Evolutionary conservation across 2,888 invertebrate genomes (phyloP).

Genomic region (Diarsia dahlii): DNA sequence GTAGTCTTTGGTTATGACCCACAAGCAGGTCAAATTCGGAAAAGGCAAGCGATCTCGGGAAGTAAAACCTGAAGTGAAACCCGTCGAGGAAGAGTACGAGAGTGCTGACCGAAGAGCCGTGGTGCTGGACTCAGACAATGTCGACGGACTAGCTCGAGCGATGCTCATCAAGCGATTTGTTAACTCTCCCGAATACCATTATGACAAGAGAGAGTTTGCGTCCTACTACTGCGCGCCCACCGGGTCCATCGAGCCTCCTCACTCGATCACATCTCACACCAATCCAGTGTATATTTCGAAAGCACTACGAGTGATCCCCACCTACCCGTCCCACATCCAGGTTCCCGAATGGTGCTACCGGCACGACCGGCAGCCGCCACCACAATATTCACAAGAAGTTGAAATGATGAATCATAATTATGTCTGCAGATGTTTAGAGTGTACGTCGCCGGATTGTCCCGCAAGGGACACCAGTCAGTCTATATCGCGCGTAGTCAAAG

Average conservation of each 20-base stretch:
- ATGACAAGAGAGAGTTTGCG: conserved; percentile 69
- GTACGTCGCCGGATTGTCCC: conserved; percentile 66
- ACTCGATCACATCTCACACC: conserved; percentile 70
- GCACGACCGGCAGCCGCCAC: conserved; percentile 60
- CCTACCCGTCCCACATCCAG: conserved; percentile 69
- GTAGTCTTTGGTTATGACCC: conserved; percentile 66
- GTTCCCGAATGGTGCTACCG: conserved; percentile 73
- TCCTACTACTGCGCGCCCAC: conserved; percentile 69
- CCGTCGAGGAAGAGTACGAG: conserved; percentile 39
- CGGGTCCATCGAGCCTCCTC: conserved; percentile 63
- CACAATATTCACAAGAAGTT: conserved; percentile 59
- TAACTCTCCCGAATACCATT: conserved; percentile 51
- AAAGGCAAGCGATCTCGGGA: conserved; percentile 51
- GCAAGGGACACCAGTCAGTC: conserved; percentile 40
- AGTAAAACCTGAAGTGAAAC: conserved; percentile 36
- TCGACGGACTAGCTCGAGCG: conserved; percentile 67
- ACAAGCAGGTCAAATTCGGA: conserved; percentile 59
- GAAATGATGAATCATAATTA: conserved; percentile 31
- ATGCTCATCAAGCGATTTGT: conserved; percentile 65
- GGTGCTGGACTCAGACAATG: conserved; percentile 66
- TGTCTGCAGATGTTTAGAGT: conserved; percentile 72
- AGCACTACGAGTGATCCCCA: conserved; percentile 53
- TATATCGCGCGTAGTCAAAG: conserved; percentile 62
- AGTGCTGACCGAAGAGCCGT: conserved; percentile 48
- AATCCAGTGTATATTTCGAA: conserved; percentile 24